Base-by-base conservation (phyloP, 2,797 vertebrate species). In the Acridotheres tristis region DNA sequence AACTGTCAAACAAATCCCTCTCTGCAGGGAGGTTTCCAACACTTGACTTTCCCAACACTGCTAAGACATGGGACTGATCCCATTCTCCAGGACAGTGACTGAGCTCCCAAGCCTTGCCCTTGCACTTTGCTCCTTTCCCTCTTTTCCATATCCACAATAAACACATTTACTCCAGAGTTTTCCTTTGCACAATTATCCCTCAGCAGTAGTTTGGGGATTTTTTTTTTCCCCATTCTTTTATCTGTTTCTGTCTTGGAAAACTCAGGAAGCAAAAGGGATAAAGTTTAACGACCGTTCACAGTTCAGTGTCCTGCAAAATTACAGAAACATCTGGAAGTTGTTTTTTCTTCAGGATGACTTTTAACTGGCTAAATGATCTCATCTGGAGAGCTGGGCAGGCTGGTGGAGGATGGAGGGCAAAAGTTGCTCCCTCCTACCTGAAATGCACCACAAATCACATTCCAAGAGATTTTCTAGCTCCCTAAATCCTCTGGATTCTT, bases 291-390 rank as follows among this genome's bases (percentile, higher is more conserved):
- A 91, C 43, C 63, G 36, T 79, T 93, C 82, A 29, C 87, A 59
- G 82, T 82, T 95, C 87, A 71, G 79, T 51, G 77, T 93, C 90
- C 95, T 92, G 78, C 62, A 93, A 93, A 92, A 96, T 76, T 47
- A 76, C 74, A 77, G 83, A 32, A 80, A 94, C 89, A 97, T 96
- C 94, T 97, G 95, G 95, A 95, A 96, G 59, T 32, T 51, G 51
- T 53, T 95, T 90, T 85, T 83, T 42, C 81, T 66, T 83, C 51
- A 68, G 86, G 65, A 80, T 9, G 16, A 32, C 54, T 90, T 95
- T 91, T 85, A 82, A 76, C 66, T 87, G 86, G 43, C 34, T 92
- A 80, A 95, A 88, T 67, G 73, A n/a, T 90, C 74, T 96, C 85
- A 89, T 93, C 89, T 94, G 85, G 34, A 48, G 58, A 36, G 51